Base-by-base conservation (phyloP, 53 echinoderm and acorn worm species). In the Arbacia lixula region DNA sequence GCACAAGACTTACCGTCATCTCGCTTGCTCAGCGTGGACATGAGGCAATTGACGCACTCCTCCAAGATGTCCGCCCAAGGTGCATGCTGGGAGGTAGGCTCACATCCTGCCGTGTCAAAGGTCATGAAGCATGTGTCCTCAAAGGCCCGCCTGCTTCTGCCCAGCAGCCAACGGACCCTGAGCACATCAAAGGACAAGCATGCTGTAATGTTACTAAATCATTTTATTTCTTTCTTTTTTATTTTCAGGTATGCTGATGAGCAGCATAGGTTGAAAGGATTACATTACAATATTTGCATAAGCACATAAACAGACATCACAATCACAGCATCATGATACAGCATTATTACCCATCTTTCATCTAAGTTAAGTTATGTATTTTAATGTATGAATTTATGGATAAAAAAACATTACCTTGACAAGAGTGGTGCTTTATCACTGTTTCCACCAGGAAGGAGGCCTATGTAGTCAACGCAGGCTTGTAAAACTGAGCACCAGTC, bases 51-150 rank as follows among this genome's bases (percentile, higher is more conserved):
- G 12, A 94, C 84, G 51, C 98, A 98, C 36, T 90, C 86, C 66
- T 94, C 94, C 27, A 94, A 84, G 35, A 97, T 89, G 69, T 76
- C 75, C 20, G 79, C 86, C 98, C 98, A 98, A 16, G 94, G 98
- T 66, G 90, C 82, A 42, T 94, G 90, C 25, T 86, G 85, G 27
- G 87, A 60, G 21, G 83, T 54, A 1, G 94, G 91, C 40, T 79
- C 77, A 35, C 92, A 92, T 40, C 98, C 92, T 24, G 71, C 78
- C 3, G 84, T 86, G 62, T 92, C 88, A 71, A 76, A 90, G 78
- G 73, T 79, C 50, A 86, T 32, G 39, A 68, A 84, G 53, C 93
- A 94, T 61, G 86, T 75, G 25, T 85, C 66, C 56, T 92, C 92
- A 89, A 90, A 98, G 6, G 83, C 60, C 21, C 88, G 83, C 24